phyloP scores from a whole-genome alignment of 1,140 invertebrate genomes.

The Acromyrmex heyeri region DNA sequence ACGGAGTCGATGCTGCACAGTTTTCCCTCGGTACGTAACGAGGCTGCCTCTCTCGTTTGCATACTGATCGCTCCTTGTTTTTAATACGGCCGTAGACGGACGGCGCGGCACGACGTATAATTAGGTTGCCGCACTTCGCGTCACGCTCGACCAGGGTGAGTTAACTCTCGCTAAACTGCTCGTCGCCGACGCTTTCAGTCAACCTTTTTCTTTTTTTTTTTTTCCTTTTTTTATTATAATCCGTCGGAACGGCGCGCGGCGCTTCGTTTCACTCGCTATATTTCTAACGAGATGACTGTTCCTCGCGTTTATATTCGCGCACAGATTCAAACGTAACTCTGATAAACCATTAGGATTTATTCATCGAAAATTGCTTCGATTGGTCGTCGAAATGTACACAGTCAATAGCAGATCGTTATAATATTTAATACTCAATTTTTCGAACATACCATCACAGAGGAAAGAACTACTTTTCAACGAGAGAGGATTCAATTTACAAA shows the following conservation, averaged over 20 bases:
- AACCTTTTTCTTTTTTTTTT: neutral
- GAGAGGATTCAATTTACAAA: constrained; percentile 56
- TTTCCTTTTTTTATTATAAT: constrained; percentile 18
- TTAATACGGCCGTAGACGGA: constrained; percentile 54
- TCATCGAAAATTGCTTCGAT: neutral
- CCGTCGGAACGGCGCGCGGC: neutral
- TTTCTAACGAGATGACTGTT: neutral
- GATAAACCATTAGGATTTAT: neutral
- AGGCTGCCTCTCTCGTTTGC: constrained; percentile 62
- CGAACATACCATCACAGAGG: neutral
- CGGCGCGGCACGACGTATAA: constrained; percentile 52
- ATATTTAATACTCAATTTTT: constrained; percentile 47
- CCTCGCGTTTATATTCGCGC: neutral
- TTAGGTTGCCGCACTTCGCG: constrained; percentile 60
- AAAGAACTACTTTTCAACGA: constrained; percentile 27
- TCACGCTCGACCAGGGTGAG: constrained; percentile 28
- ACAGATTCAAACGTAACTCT: neutral
- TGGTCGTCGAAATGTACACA: neutral
- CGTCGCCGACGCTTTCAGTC: constrained; percentile 1
- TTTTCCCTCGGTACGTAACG: constrained; percentile 8
- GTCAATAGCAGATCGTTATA: neutral
- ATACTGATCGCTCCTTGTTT: constrained; percentile 68
- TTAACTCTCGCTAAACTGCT: constrained; percentile 50
- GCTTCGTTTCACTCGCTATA: neutral
- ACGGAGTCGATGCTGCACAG: constrained; percentile 47